phyloP scores from a whole-genome alignment of 2,113 vertebrate genomes.

The Thinocorus orbignyianus region DNA sequence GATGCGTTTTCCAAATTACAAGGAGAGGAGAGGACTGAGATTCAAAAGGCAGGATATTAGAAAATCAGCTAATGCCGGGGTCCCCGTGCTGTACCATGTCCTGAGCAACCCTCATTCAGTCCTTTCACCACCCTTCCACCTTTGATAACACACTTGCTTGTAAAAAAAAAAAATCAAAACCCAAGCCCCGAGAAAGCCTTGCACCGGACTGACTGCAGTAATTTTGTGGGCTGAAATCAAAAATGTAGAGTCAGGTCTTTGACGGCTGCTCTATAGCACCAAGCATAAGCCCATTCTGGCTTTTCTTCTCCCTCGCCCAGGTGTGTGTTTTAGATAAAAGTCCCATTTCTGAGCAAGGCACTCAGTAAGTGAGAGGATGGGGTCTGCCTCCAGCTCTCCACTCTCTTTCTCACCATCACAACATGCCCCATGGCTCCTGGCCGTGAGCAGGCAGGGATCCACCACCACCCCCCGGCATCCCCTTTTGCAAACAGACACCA shows the following conservation, averaged over 20 bases:
- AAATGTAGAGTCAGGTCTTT: not conserved
- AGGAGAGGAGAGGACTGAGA: not conserved
- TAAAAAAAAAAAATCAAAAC: not conserved
- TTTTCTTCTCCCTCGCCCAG: not conserved
- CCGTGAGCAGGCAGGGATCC: not conserved
- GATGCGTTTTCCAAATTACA: not conserved
- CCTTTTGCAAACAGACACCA: not conserved
- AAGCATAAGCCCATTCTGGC: not conserved
- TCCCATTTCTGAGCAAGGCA: fast-evolving
- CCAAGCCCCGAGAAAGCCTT: not conserved
- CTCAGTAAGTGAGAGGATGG: fast-evolving
- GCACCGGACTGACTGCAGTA: not conserved
- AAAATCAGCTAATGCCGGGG: not conserved
- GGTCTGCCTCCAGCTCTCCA: not conserved
- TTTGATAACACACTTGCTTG: not conserved
- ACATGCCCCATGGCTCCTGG: fast-evolving
- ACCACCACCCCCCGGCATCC: fast-evolving
- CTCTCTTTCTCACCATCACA: not conserved
- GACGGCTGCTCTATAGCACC: not conserved
- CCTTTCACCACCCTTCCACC: not conserved
- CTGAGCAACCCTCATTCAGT: not conserved
- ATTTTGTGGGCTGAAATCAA: not conserved
- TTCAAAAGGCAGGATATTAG: not conserved
- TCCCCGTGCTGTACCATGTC: fast-evolving
- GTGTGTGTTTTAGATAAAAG: not conserved